Conservation (phyloP, 92 coral and sea anemone genomes). For the Galaxea fascicularis region DNA sequence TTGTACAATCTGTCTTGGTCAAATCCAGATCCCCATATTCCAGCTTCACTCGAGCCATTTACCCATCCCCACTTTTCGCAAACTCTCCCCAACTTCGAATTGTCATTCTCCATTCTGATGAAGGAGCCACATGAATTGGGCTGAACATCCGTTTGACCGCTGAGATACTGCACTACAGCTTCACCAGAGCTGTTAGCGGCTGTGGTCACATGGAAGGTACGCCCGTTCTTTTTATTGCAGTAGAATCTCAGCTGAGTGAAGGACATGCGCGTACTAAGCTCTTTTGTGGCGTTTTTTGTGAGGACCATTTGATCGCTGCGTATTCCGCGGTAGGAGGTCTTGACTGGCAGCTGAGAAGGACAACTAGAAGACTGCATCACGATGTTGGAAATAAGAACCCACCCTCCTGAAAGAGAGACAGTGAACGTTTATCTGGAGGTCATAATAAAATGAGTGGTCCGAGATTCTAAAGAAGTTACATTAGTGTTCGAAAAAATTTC, state of each 20-base stretch:
- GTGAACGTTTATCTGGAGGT: no score
- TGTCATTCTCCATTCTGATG: conserved; percentile 9
- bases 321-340: conserved; percentile 23
- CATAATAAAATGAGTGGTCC: no score
- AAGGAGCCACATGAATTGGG: conserved; percentile 33
- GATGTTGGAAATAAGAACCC: conserved; percentile 31
- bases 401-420: conserved; percentile 26
- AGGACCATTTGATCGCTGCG: conserved; percentile 7
- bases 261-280: conserved; percentile 5
- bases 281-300: conserved; percentile 11
- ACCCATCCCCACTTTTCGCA: conserved; percentile 43
- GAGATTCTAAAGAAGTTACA: no score
- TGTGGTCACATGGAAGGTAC: conserved; percentile 38
- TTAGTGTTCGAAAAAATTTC: no score
- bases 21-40: background rate
- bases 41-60: background rate
- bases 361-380: conserved; percentile 19
- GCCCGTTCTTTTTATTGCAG: conserved; percentile 32
- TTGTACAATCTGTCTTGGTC: conserved; percentile 32
- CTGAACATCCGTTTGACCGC: conserved; percentile 14
- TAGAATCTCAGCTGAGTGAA: conserved; percentile 51
- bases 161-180: conserved; percentile 33
- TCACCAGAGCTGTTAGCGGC: conserved; percentile 17
- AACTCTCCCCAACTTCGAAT: conserved; percentile 3
- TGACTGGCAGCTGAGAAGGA: background rate